Evolutionary conservation across 2,888 invertebrate species (phyloP).

Genomic region (Tanytarsus gracilentus): DNA sequence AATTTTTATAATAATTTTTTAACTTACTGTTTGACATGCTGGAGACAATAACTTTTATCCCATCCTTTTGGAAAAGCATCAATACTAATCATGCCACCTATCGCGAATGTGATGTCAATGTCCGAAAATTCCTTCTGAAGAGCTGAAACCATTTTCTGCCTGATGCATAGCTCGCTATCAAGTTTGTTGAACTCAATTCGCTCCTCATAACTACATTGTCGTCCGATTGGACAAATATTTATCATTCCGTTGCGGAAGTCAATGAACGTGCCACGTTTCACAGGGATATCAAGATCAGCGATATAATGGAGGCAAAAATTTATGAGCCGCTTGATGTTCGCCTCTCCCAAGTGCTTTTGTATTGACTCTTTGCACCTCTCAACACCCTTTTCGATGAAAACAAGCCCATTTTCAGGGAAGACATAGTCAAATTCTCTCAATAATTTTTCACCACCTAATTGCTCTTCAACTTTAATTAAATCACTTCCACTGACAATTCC

Average conservation of each 20-base stretch:
- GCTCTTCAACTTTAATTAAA: constrained; percentile 73
- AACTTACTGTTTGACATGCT: constrained; percentile 46
- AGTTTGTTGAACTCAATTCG: constrained; percentile 69
- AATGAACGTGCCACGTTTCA: constrained; percentile 86
- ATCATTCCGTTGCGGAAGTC: constrained; percentile 87
- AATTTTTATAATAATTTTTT: constrained; percentile 32
- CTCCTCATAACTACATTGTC: constrained; percentile 75
- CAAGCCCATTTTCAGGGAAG: constrained; percentile 87
- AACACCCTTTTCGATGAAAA: constrained; percentile 65
- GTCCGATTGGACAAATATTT: constrained; percentile 84
- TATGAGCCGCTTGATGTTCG: constrained; percentile 71
- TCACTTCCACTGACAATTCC: constrained; percentile 90
- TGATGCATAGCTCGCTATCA: constrained; percentile 64
- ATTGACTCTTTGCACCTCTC: constrained; percentile 57
- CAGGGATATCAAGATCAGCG: constrained; percentile 68
- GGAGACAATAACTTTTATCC: constrained; percentile 90
- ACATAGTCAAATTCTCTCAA: constrained; percentile 70
- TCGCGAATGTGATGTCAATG: constrained; percentile 65
- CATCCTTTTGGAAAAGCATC: constrained; percentile 86
- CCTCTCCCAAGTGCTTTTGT: constrained; percentile 66
- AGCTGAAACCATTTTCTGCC: constrained; percentile 69
- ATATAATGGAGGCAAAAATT: constrained; percentile 76
- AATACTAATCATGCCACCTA: constrained; percentile 92
- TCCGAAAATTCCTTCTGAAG: constrained; percentile 64
- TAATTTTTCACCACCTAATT: constrained; percentile 64